Percentiles rank a stretch among this genome's conserved stretches.
phyloP scores from a whole-genome alignment of 2,888 invertebrate species.

The Cephus rjabovi region DNA sequence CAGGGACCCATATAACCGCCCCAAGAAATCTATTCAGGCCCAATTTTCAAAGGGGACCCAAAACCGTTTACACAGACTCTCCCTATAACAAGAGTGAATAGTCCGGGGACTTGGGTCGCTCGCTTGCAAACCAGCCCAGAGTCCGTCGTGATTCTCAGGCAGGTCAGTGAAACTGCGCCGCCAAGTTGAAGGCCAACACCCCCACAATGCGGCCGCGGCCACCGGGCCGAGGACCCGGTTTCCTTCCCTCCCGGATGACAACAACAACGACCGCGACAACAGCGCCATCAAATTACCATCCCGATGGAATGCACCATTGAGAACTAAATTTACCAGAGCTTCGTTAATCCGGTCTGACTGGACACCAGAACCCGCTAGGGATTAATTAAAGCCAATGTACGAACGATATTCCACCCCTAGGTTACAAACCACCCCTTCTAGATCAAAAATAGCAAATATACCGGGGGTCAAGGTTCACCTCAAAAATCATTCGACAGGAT shows the following conservation, averaged over 20 bases:
- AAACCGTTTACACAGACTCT: not conserved
- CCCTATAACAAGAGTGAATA: constrained; percentile 26
- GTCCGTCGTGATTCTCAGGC: constrained; percentile 63
- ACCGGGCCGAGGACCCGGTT: constrained; percentile 39
- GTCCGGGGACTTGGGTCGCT: constrained; percentile 30
- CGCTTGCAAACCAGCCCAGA: constrained; percentile 30
- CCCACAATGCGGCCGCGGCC: constrained; percentile 67
- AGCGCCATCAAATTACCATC: not conserved
- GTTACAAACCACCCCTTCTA: not conserved
- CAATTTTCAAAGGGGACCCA: not conserved
- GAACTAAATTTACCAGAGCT: not conserved
- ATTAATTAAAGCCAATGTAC: not conserved
- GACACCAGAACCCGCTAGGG: not conserved
- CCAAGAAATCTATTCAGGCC: not conserved
- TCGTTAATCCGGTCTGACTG: not conserved
- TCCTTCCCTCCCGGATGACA: constrained; percentile 14
- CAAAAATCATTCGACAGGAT: not conserved
- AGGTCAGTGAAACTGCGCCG: constrained; percentile 68
- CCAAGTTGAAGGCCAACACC: constrained; percentile 68
- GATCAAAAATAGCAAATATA: not conserved
- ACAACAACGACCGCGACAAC: constrained; percentile 2
- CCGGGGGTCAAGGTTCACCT: not conserved
- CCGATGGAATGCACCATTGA: not conserved
- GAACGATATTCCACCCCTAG: not conserved
- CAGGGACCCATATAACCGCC: not conserved